Percentiles rank a stretch among this genome's conserved stretches.
Evolutionary conservation across 1,140 invertebrate species (phyloP).

Genomic region (Carposina sasakii): DNA sequence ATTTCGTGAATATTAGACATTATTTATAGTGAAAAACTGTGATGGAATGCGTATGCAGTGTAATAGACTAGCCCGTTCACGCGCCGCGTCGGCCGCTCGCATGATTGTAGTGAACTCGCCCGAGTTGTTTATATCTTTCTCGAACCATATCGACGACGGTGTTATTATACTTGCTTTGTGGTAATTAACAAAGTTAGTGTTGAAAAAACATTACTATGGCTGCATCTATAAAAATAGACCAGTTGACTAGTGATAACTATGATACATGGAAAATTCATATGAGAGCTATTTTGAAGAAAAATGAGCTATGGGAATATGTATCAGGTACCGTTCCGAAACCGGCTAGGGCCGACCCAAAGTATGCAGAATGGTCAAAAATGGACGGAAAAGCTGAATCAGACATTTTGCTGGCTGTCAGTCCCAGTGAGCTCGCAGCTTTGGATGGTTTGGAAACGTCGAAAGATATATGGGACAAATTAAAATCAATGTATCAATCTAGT

Average conservation of each 20-base stretch:
- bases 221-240: conserved; percentile 23
- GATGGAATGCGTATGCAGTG: neutral
- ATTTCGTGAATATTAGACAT: neutral
- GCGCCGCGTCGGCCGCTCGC: neutral
- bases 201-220: conserved; percentile 16
- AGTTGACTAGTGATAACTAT: conserved; percentile 18
- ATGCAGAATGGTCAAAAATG: conserved; percentile 24
- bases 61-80: neutral
- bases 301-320: conserved; percentile 28
- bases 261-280: conserved; percentile 32
- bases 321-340: conserved; percentile 17
- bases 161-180: neutral
- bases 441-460: conserved; percentile 28
- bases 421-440: conserved; percentile 23
- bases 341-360: conserved; percentile 16
- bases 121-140: neutral
- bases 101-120: neutral
- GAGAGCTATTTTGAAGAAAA: conserved; percentile 32
- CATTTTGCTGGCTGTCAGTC: conserved; percentile 28
- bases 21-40: neutral
- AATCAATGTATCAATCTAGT: conserved; percentile 27
- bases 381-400: conserved; percentile 30
- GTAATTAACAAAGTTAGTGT: neutral
- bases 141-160: neutral
- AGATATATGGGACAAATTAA: conserved; percentile 28